Percentiles rank a stretch among this genome's conserved stretches.
Conservation (phyloP, 2,888 invertebrate genomes). For the Mythimna ferrago region DNA sequence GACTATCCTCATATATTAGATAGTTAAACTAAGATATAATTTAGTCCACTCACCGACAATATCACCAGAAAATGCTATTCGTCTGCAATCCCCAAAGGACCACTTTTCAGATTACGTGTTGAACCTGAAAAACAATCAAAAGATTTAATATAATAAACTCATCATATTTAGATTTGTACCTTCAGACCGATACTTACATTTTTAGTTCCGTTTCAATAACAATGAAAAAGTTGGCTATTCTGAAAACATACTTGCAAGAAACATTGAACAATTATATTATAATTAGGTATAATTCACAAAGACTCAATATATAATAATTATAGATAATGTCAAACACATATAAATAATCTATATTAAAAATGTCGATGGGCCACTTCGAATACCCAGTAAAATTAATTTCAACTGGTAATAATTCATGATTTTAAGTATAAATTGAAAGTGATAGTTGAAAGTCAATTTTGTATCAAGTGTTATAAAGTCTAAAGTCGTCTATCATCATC, state of each 20-base stretch:
- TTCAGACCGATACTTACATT: constrained; percentile 26
- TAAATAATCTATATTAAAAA: neutral
- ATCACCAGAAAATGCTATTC: neutral
- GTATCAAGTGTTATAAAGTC: neutral
- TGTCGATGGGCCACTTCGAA: constrained; percentile 56
- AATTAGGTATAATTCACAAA: neutral
- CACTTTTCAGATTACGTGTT: too few relatives aligned
- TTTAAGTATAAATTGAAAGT: neutral
- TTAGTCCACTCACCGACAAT: constrained; percentile 23
- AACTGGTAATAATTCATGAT: neutral
- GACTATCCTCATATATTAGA: too few relatives aligned
- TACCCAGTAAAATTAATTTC: neutral
- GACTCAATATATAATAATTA: neutral
- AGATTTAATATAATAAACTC: neutral
- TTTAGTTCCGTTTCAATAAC: neutral
- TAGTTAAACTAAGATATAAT: neutral
- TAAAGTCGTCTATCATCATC: neutral
- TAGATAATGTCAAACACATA: neutral
- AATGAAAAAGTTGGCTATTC: constrained; percentile 14
- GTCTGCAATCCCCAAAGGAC: neutral
- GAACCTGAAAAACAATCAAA: constrained; percentile 20
- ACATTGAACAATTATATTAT: constrained; percentile 13
- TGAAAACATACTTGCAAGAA: constrained; percentile 58
- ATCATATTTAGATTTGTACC: neutral
- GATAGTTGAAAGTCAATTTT: neutral